Base-by-base conservation (phyloP, 2,113 vertebrate species). In the Genyomyrus donnyi region DNA sequence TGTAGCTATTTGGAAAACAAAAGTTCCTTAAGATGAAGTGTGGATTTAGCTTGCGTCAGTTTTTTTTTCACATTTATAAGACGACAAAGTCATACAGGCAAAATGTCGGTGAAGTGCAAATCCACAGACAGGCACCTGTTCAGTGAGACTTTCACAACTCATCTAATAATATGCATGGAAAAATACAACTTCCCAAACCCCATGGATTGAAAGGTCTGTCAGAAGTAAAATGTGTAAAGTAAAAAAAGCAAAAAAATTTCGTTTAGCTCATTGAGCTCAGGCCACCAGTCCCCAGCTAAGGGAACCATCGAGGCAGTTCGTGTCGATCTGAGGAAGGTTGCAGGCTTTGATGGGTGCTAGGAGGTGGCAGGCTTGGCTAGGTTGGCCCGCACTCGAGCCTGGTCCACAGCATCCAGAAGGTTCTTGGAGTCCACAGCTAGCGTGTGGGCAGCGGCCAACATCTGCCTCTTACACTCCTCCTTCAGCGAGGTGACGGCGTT, bases 381-480 rank as follows among this genome's bases (percentile, higher is more conserved):
- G 80, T 97, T 97, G 89, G 96, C 97, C 87, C 96, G 95, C 88
- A 99, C 96, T 90, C 96, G 96, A 52, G 98, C 97, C 93, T 99
- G 98, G 92, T 99, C 98, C 92, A 99, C 98, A 0, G 98, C 97
- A 0, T 99, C 98, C 91, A 99, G 94, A 90, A 99, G 95, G 95
- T 99, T 99, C 94, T 99, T 99, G 94, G 97, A 97, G 0, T 99
- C 98, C 95, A 99, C 96, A 0, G 98, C 98, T 94, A 99, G 93
- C 3, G 96, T 95, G 94, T 99, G 98, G 6, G 98, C 98, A 0
- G 98, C 98, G 0, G 96, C 93, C 92, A 99, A 93, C 98, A 99
- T 97, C 96, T 98, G 98, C 48, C 97, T 95, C 95, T 97, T 98
- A 93, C 98, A 99, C 91, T 99, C 98, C 13, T 97, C 96, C 15